A percentile compares a stretch with the other conserved stretches of the same genome.
phyloP scores from a whole-genome alignment of 2,113 vertebrate species.

The Nestor notabilis region DNA sequence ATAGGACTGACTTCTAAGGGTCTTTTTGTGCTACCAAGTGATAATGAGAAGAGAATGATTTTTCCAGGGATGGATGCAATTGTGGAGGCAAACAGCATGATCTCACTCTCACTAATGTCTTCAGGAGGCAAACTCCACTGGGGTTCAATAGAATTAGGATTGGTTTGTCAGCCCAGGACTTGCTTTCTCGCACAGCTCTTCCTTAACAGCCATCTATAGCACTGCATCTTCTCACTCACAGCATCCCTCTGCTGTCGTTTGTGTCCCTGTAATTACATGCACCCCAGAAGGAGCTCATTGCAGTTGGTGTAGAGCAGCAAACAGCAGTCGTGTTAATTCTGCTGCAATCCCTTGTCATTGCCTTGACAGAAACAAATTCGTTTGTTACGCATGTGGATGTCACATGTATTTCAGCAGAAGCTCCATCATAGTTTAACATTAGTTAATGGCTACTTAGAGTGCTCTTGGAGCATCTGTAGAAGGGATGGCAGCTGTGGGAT shows the following conservation, averaged over 20 bases:
- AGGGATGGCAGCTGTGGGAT: slow-evolving; percentile 15
- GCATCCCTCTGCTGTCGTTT: background rate
- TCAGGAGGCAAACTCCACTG: background rate
- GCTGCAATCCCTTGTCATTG: background rate
- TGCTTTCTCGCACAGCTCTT: background rate
- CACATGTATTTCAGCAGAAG: slow-evolving; percentile 47
- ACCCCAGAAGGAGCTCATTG: accelerated
- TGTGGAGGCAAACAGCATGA: background rate
- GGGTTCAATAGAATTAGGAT: background rate
- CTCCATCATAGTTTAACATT: slow-evolving; percentile 57
- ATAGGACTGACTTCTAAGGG: background rate
- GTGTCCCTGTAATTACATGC: background rate
- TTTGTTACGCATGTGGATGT: slow-evolving; percentile 46
- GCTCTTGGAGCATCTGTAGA: slow-evolving; percentile 48
- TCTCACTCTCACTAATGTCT: background rate
- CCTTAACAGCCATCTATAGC: background rate
- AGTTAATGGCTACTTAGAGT: slow-evolving; percentile 63
- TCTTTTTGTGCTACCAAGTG: background rate
- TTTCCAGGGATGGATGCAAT: background rate
- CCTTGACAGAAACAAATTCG: slow-evolving; percentile 24
- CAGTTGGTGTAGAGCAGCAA: background rate
- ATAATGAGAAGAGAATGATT: background rate
- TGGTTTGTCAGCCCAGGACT: background rate
- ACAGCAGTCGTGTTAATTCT: background rate
- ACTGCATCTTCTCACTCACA: accelerated